Conservation (phyloP, 2,797 vertebrate genomes). For the Cossypha polioptera region DNA sequence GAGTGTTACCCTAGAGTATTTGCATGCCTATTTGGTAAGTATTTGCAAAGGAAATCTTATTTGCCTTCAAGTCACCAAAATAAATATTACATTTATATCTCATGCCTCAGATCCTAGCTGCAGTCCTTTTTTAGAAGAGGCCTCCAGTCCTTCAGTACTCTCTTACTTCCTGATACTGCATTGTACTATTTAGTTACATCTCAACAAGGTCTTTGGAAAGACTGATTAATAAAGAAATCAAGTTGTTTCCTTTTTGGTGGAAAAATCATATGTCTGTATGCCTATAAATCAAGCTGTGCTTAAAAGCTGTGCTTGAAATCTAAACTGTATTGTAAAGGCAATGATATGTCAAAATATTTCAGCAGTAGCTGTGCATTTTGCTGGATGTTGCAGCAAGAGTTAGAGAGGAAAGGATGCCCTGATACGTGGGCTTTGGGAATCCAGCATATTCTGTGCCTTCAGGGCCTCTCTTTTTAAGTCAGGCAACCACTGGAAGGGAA, state of each 20-base stretch:
- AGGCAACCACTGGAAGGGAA: not conserved
- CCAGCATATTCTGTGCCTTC: not conserved
- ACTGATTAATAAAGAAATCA: not conserved
- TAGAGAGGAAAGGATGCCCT: not conserved
- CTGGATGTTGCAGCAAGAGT: not conserved
- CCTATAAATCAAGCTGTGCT: not conserved
- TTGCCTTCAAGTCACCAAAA: conserved; percentile 5
- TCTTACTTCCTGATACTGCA: not conserved
- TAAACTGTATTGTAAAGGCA: not conserved
- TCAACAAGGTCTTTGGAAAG: not conserved
- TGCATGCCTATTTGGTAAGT: not conserved
- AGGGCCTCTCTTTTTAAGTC: conserved; percentile 26
- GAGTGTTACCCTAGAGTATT: not conserved
- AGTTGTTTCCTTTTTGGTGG: not conserved
- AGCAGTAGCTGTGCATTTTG: not conserved
- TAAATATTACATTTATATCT: not conserved
- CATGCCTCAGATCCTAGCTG: not conserved
- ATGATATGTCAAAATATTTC: not conserved
- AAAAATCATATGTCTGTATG: not conserved
- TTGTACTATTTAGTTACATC: not conserved
- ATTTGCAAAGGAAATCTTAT: conserved; percentile 21
- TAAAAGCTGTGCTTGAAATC: not conserved
- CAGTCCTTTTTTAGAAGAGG: not conserved
- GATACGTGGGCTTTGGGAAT: not conserved
- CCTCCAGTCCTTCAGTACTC: not conserved